Percentiles rank a stretch among this genome's conserved stretches.
These are phyloP conservation scores for Oreotrochilus melanogaster DNA, from an alignment of 2,113 vertebrate species.

Conservation along the genomic window DNA sequence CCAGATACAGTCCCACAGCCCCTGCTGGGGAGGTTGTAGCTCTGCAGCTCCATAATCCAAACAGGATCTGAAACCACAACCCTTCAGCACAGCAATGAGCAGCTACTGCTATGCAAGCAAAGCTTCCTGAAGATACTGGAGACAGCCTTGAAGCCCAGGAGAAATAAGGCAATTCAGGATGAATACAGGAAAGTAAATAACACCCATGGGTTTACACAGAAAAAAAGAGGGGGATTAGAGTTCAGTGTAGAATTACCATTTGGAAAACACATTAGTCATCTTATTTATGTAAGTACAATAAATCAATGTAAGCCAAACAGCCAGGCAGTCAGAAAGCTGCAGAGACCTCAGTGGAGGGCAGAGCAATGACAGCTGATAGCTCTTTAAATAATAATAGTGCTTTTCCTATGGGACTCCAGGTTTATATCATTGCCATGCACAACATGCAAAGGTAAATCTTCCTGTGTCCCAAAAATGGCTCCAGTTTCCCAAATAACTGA, in stretches of 20 bases:
- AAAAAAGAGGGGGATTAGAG: not conserved
- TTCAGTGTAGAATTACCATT: not conserved
- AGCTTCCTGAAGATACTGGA: not conserved
- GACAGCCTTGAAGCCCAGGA: not conserved
- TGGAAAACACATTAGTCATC: constrained; percentile 16
- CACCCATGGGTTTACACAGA: not conserved
- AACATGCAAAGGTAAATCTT: constrained; percentile 26
- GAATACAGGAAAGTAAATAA: not conserved
- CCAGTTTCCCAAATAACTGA: constrained; percentile 51
- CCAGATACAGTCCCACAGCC: not conserved
- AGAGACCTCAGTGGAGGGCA: constrained; percentile 4
- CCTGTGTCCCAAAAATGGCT: not conserved
- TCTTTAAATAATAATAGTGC: constrained; percentile 54
- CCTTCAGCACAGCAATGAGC: not conserved
- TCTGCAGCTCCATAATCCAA: not conserved
- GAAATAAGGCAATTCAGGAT: not conserved
- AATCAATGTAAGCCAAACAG: constrained; percentile 3
- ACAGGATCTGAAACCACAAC: not conserved
- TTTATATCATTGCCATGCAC: not conserved
- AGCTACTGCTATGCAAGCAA: not conserved
- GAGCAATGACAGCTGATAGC: constrained; percentile 32
- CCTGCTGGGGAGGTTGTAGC: not conserved
- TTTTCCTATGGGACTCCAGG: not conserved
- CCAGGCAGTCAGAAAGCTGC: constrained; percentile 1
- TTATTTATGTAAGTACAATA: not conserved